phyloP scores from a whole-genome alignment of 2,797 vertebrate species.

The Cossypha heuglini region DNA sequence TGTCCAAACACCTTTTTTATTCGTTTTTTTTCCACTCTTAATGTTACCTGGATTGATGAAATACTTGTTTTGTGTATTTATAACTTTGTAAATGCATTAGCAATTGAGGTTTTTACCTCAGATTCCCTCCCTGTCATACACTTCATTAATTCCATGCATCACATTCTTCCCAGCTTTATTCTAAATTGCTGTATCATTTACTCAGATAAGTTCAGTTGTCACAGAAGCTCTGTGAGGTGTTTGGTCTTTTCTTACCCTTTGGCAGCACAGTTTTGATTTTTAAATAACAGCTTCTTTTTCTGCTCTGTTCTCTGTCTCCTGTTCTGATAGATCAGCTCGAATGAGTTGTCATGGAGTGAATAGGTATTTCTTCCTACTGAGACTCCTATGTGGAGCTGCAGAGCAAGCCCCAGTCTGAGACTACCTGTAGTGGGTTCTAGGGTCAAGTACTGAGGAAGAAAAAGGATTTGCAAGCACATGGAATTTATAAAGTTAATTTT shows the following conservation, averaged over 20 bases:
- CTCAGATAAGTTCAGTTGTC: conserved; percentile 27
- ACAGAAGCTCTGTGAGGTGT: neutral
- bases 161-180: neutral
- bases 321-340: neutral
- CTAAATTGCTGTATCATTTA: conserved; percentile 42
- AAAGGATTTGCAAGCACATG: neutral
- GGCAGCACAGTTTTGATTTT: conserved; percentile 4
- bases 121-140: neutral
- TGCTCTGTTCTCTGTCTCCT: neutral
- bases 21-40: neutral
- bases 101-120: neutral
- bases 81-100: neutral
- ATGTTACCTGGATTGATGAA: neutral
- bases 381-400: neutral
- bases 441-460: fast-evolving
- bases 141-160: conserved; percentile 12
- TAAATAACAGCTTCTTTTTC: neutral
- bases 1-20: neutral
- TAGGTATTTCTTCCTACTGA: neutral
- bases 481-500: neutral
- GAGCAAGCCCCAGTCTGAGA: neutral
- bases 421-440: neutral
- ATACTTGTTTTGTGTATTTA: neutral
- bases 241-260: neutral
- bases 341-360: neutral